Conservation (phyloP, 2,888 invertebrate species). For the Agrochola lota region DNA sequence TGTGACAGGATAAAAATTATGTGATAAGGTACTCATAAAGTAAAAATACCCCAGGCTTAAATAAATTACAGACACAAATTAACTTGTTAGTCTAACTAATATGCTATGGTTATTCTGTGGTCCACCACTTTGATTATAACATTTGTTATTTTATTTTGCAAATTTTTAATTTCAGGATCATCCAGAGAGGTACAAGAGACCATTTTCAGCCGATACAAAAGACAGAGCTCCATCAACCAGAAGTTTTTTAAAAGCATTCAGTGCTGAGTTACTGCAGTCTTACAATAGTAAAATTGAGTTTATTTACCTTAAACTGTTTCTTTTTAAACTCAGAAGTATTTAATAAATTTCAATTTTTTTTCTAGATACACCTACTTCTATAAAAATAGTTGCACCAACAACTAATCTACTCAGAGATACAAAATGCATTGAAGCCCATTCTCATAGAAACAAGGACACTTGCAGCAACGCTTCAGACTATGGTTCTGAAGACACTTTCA, state of each 20-base stretch:
- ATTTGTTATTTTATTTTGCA: background rate
- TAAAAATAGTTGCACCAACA: slow-evolving; percentile 85
- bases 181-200: slow-evolving; percentile 83
- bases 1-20: background rate
- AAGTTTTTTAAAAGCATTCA: slow-evolving; percentile 82
- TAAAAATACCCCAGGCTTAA: background rate
- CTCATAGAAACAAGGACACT: slow-evolving; percentile 76
- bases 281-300: slow-evolving; percentile 77
- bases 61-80: background rate
- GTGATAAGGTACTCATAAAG: background rate
- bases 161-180: slow-evolving; percentile 75
- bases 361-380: slow-evolving; percentile 78
- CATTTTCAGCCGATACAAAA: slow-evolving; percentile 87
- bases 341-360: slow-evolving; percentile 58
- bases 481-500: slow-evolving; percentile 88
- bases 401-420: slow-evolving; percentile 79
- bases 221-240: slow-evolving; percentile 80
- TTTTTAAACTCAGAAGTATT: background rate
- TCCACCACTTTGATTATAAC: no score
- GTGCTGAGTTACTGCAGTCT: slow-evolving; percentile 82
- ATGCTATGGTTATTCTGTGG: background rate
- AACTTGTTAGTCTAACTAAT: background rate
- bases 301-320: background rate
- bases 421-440: slow-evolving; percentile 69
- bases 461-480: slow-evolving; percentile 87